These are phyloP conservation scores for Aurelia sp. DNA, from an alignment of 30 jellyfish, hydroid and myxozoan genomes.

Conservation along the genomic window DNA sequence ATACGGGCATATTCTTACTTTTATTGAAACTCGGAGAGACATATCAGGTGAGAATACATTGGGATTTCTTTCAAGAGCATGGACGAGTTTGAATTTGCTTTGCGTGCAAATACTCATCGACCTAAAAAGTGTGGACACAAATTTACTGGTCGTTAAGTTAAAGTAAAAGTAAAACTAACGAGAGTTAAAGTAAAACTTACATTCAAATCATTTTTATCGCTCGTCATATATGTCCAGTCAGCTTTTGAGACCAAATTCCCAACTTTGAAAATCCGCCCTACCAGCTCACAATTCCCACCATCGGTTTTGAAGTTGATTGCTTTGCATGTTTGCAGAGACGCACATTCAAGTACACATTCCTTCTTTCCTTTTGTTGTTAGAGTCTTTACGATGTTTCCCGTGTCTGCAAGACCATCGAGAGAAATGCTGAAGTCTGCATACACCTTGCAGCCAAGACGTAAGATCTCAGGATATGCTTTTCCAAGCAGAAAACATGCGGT, in stretches of 20 bases:
- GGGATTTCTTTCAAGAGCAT: too few species aligned
- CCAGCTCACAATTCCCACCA: slow-evolving; percentile 21
- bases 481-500: neutral
- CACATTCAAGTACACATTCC: slow-evolving; percentile 23
- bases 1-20: too few species aligned
- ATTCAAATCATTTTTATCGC: neutral
- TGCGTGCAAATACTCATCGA: too few species aligned
- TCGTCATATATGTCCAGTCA: slow-evolving; percentile 33
- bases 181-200: neutral
- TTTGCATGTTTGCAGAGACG: slow-evolving; percentile 1
- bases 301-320: slow-evolving; percentile 14
- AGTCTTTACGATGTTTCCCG: neutral
- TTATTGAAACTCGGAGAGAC: too few species aligned
- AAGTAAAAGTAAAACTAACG: neutral
- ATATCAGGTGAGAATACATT: too few species aligned
- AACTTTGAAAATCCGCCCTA: slow-evolving; percentile 5
- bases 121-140: too few species aligned
- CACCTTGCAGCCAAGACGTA: neutral
- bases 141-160: too few species aligned
- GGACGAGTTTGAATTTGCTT: too few species aligned
- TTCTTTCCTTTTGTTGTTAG: slow-evolving; percentile 5
- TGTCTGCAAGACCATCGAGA: slow-evolving; percentile 4
- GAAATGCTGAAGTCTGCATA: slow-evolving; percentile 22
- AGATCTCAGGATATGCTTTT: neutral
- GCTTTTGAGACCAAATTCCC: neutral